A percentile compares a stretch with the other conserved stretches of the same genome.
These are phyloP conservation scores for Zosterops pallidus DNA, from an alignment of 2,113 vertebrate genomes.

Conservation along the genomic window DNA sequence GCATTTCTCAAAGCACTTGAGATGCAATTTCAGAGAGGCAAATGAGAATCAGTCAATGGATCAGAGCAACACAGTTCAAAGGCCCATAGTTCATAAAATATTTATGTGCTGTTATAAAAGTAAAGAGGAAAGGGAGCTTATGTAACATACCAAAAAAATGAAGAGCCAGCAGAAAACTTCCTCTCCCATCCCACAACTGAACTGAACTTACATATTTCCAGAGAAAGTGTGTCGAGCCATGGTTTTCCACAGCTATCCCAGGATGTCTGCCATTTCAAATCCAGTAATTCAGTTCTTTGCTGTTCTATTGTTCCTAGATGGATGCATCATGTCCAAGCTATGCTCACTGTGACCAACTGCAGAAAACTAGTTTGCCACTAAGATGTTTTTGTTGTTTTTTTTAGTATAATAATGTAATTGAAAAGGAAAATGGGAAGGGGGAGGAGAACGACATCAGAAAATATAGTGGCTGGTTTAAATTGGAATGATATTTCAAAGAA, in stretches of 20 bases:
- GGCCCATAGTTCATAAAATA: conserved; percentile 7
- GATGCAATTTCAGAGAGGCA: background rate
- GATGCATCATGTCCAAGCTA: background rate
- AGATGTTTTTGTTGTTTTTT: background rate
- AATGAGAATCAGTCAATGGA: background rate
- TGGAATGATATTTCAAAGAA: background rate
- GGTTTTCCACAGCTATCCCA: background rate
- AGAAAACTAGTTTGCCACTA: background rate
- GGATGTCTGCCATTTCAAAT: background rate
- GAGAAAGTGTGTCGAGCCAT: background rate
- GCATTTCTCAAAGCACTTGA: background rate
- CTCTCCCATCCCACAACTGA: background rate
- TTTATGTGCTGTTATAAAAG: conserved; percentile 19
- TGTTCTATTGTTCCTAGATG: background rate
- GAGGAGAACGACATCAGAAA: background rate
- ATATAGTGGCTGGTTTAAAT: background rate
- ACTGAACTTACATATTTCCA: background rate
- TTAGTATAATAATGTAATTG: background rate
- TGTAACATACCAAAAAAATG: background rate
- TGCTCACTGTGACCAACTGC: background rate
- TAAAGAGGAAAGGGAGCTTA: background rate
- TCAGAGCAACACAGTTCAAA: conserved; percentile 38
- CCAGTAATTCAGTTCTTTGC: background rate
- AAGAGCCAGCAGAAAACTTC: conserved; percentile 7
- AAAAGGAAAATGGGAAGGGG: background rate